Base-by-base conservation (phyloP, 2,888 invertebrate species). In the Ectropis crepuscularia region DNA sequence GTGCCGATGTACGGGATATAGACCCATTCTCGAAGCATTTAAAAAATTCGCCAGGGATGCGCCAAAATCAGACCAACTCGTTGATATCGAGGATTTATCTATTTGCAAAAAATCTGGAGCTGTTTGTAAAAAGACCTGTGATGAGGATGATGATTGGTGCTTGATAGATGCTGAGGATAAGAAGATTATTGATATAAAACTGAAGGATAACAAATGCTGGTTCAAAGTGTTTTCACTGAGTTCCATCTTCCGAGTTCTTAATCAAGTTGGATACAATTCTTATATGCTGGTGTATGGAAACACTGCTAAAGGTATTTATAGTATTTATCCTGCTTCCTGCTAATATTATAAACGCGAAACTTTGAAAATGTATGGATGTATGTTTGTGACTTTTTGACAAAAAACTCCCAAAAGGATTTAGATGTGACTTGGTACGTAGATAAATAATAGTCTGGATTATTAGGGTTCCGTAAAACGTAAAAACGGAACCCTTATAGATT, bases 1-100 rank as follows among this genome's bases (percentile, higher is more conserved):
- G 48, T 96, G 96, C 71, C 90, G 96, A 48, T 96, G 96, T 74
- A 96, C 96, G 0, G 95, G 95, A 0, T 95, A 95, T 73, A 85
- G 95, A 45, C 92, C 95, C 0, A 95, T 95, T 50, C 61, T 94
- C 1, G 92, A 94, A 53, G 94, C 95, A 1, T 95, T 95, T 75
- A 95, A 95, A 74, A 92, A 93, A 0, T 90, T 95, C 59, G 93
- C 92, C 6, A 83, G 73, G 49, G 94, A 94, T 73, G 86, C 90
- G 1, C 82, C 84, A 0, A 72, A 73, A 12, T 69, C 74, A 0
- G 61, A 75, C 0, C 47, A 67, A 38, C 50, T 83, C 5, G 38
- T 59, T 5, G 87, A 87, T 58, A 86, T 87, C 8, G 86, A 87
- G 77, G 85, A 87, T 55, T 63, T 87, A 28, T 41, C 50, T 16